These are phyloP conservation scores for Seriola rivoliana DNA, from an alignment of 2,113 vertebrate species.

Conservation along the genomic window DNA sequence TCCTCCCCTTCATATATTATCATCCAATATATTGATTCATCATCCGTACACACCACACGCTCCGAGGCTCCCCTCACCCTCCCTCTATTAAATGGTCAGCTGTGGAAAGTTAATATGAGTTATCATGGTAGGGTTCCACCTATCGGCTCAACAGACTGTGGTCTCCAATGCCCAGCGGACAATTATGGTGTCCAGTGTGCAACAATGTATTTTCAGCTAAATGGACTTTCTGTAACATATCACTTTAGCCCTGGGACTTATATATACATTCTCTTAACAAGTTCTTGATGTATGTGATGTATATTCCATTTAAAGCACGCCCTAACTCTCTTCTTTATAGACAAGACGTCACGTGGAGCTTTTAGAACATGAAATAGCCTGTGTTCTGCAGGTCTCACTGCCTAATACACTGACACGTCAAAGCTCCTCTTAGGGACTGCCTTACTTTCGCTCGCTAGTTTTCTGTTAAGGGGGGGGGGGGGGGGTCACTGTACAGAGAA, in stretches of 20 bases:
- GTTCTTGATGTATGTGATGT: constrained; percentile 80
- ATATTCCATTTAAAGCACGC: constrained; percentile 74
- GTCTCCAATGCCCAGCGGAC: constrained; percentile 76
- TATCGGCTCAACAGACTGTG: constrained; percentile 56
- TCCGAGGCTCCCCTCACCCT: constrained; percentile 44
- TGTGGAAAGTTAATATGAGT: constrained; percentile 79
- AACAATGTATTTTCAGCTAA: constrained; percentile 78
- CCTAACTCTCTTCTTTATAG: constrained; percentile 77
- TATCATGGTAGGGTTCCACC: constrained; percentile 65
- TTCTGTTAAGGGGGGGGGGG: constrained; percentile 16
- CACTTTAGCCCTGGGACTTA: constrained; percentile 74
- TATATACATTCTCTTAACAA: constrained; percentile 80
- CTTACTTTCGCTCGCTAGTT: constrained; percentile 32
- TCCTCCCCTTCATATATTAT: constrained; percentile 63
- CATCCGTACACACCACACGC: constrained; percentile 57
- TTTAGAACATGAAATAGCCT: constrained; percentile 78
- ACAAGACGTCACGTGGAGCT: constrained; percentile 71
- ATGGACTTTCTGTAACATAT: constrained; percentile 76
- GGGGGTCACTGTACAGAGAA: constrained; percentile 1
- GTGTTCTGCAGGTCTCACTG: constrained; percentile 62
- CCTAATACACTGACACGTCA: constrained; percentile 57
- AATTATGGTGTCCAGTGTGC: constrained; percentile 72
- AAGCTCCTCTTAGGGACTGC: constrained; percentile 58
- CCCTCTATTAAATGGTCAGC: constrained; percentile 66
- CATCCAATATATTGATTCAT: constrained; percentile 79